Evolutionary conservation across 2,113 vertebrate species (phyloP).

Genomic region (Axis porcinus): DNA sequence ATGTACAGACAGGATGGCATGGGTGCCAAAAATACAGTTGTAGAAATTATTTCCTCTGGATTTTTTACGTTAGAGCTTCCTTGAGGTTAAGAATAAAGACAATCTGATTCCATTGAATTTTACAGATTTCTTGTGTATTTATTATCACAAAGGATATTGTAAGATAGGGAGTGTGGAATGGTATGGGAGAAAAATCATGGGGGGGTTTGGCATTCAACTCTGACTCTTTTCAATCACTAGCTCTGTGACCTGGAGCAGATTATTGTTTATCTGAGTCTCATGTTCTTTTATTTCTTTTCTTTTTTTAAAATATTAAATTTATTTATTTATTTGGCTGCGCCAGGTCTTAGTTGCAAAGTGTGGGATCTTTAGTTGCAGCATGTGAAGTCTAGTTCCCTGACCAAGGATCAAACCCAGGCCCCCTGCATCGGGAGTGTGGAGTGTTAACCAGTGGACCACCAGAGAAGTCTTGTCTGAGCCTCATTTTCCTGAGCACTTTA

Average conservation of each 20-base stretch:
- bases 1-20: not conserved
- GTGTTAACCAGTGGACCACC: not conserved
- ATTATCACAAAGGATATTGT: not conserved
- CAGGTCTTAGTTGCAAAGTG: not conserved
- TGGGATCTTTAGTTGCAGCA: not conserved
- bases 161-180: not conserved
- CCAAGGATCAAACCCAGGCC: not conserved
- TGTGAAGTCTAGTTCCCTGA: not conserved
- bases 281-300: not conserved
- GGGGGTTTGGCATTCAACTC: not conserved
- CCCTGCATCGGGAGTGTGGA: not conserved
- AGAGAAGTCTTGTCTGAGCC: not conserved
- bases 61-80: not conserved
- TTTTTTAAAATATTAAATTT: not conserved
- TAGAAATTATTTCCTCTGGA: not conserved
- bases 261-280: not conserved
- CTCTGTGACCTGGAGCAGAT: not conserved
- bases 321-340: not conserved
- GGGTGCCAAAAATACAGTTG: not conserved
- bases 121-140: constrained; percentile 9
- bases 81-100: not conserved
- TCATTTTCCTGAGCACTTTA: not conserved
- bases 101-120: not conserved
- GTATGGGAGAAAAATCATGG: not conserved
- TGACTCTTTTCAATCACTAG: not conserved